Conservation (phyloP, 2,113 vertebrate species). For the Oenanthe oenanthe region DNA sequence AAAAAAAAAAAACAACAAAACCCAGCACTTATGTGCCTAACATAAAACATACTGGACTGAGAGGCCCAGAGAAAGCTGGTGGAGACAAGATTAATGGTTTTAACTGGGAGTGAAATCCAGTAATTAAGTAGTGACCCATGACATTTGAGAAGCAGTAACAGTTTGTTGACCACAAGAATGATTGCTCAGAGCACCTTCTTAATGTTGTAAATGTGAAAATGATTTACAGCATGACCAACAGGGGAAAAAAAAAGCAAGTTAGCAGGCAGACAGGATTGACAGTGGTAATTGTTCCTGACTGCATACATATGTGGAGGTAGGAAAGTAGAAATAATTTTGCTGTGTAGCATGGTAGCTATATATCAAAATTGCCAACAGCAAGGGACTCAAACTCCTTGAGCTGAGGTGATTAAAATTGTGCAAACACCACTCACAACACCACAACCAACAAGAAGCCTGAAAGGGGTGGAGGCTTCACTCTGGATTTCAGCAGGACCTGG, state of each 20-base stretch:
- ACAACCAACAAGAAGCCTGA: background rate
- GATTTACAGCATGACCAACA: slow-evolving; percentile 57
- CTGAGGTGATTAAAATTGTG: background rate
- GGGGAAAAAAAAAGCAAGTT: slow-evolving; percentile 13
- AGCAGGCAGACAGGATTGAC: slow-evolving; percentile 48
- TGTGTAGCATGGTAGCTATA: slow-evolving; percentile 45
- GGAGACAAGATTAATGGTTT: slow-evolving; percentile 70
- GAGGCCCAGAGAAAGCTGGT: slow-evolving; percentile 43
- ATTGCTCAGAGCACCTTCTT: slow-evolving; percentile 55
- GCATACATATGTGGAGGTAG: slow-evolving; percentile 57
- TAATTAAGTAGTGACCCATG: slow-evolving; percentile 71
- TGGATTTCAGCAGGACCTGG: background rate
- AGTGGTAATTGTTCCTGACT: slow-evolving; percentile 57
- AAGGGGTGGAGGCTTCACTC: background rate
- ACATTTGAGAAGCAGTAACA: slow-evolving; percentile 65
- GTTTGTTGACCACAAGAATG: slow-evolving; percentile 61
- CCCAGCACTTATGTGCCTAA: slow-evolving; percentile 17
- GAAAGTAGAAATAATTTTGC: background rate
- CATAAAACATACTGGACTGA: slow-evolving; percentile 38
- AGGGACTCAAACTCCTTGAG: background rate
- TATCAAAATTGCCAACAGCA: slow-evolving; percentile 46
- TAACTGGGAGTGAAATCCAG: slow-evolving; percentile 66
- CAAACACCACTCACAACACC: background rate
- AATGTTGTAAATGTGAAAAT: slow-evolving; percentile 68
- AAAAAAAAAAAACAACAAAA: background rate